Percentiles rank a stretch among this genome's conserved stretches.
phyloP scores from a whole-genome alignment of 2,113 vertebrate species.

The Laticauda laticaudata region DNA sequence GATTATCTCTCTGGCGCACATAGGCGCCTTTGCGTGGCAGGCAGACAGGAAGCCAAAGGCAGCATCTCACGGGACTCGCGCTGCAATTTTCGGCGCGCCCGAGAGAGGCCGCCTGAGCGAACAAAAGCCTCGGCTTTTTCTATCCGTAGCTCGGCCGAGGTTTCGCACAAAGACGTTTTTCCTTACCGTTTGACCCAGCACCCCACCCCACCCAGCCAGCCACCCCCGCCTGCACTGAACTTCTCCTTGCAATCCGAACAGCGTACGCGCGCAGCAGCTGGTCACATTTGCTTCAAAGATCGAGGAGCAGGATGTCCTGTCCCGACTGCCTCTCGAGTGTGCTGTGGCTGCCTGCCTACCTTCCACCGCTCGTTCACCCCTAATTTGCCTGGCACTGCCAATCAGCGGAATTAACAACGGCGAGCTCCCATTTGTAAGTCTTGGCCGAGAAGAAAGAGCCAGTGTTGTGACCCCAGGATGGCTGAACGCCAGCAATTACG shows the following conservation, averaged over 20 bases:
- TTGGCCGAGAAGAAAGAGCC: neutral
- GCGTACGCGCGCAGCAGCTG: neutral
- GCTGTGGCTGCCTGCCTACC: neutral
- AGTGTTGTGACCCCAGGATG: neutral
- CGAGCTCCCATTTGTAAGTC: neutral
- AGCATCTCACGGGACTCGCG: neutral
- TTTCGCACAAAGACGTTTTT: constrained; percentile 12
- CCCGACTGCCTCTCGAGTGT: neutral
- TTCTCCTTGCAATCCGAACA: neutral
- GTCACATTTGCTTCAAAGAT: neutral
- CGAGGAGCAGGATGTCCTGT: neutral
- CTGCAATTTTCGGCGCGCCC: neutral
- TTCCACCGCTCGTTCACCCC: neutral
- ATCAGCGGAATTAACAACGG: neutral
- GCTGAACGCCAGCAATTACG: neutral
- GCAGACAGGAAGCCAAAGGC: neutral
- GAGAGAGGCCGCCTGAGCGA: constrained; percentile 3
- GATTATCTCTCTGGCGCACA: constrained; percentile 23
- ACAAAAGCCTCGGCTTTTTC: neutral
- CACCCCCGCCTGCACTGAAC: neutral
- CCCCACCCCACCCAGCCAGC: neutral
- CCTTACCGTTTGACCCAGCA: constrained; percentile 8
- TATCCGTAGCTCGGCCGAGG: neutral
- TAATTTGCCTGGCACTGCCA: neutral
- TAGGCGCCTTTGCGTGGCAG: neutral